A percentile compares a stretch with the other conserved stretches of the same genome.
Conservation (phyloP, 1,140 invertebrate genomes). For the Phymorhynchus buccinoides region DNA sequence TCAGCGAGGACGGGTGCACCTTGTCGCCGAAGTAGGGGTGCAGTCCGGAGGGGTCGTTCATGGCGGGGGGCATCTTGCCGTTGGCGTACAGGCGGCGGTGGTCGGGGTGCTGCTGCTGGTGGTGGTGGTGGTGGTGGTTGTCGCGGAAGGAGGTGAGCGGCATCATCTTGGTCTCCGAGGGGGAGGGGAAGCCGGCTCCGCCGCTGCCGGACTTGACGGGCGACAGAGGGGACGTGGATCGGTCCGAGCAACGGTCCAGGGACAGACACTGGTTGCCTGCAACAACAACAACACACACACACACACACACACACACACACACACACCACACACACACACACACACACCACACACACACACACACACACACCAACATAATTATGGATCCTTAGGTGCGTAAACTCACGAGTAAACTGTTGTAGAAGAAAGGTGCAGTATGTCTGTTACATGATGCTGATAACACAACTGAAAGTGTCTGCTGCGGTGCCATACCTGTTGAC, state of each 20-base stretch:
- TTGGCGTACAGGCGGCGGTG: constrained; percentile 34
- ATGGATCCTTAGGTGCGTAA: too few relatives aligned
- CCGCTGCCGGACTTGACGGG: constrained; percentile 4
- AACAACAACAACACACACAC: constrained; percentile 5
- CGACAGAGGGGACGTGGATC: constrained; percentile 33
- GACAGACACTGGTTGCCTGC: constrained; percentile 34
- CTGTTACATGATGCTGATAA: too few relatives aligned
- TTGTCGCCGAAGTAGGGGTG: constrained; percentile 38
- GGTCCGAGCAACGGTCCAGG: constrained; percentile 27
- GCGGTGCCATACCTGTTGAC: too few relatives aligned
- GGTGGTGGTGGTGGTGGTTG: too few relatives aligned
- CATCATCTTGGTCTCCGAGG: constrained; percentile 37
- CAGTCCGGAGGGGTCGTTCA: constrained; percentile 27
- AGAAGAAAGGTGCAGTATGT: not conserved
- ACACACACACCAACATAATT: too few relatives aligned
- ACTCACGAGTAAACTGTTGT: too few relatives aligned
- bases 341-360: not conserved
- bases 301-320: too few relatives aligned
- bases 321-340: not conserved
- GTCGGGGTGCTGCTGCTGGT: too few relatives aligned
- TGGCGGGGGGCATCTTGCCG: constrained; percentile 29
- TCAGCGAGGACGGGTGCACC: constrained; percentile 34
- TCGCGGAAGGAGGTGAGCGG: constrained; percentile 33
- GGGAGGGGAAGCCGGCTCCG: constrained; percentile 7
- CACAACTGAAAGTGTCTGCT: too few relatives aligned